Evolutionary conservation across 2,888 invertebrate species (phyloP), one percentile per base, ranked within the genome.

Genomic region (Smittia sp.): DNA sequence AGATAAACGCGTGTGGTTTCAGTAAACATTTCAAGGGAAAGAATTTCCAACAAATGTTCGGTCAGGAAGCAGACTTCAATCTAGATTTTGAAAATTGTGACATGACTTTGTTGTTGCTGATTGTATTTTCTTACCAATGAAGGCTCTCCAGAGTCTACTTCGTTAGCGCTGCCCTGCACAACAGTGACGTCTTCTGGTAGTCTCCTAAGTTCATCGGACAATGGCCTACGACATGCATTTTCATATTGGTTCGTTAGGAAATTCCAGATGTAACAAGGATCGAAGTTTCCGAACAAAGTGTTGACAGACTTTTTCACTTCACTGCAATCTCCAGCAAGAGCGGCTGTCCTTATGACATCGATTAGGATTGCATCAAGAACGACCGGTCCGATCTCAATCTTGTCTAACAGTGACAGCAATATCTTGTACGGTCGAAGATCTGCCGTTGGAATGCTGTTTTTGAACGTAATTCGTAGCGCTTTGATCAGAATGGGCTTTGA

Each of bases 231-330:
- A 75, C 80, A 78, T 73, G 80, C 76, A 75, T 86, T 86, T 74
- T 87, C 85, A 77, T 87, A 89, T 75, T 89, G 81, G 76, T 85
- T 84, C 25, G 88, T 89, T 76, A 92, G 87, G 78, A 90, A 93
- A 76, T 88, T 87, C 94, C 95, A 95, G 74, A 94, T 89, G 79
- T 92, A 94, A 74, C 89, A 89, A n/a, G 91, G 89, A 79, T 94
- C 93, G 75, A 94, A 85, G 0, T 92, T 90, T 73, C 90, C 90
- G 79, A 95, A 92, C 25, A 95, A 82, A 75, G 94, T 83, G 82
- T 94, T 94, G 0, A 93, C 92, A 20, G 91, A 92, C 81, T 94
- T 94, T 13, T 90, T 85, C 52, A 93, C 85, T 79, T 94, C 94
- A 76, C 85, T 85, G 76, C 85, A 83, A 58, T 85, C 81, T 76